Evolutionary conservation across 2,113 vertebrate genomes (phyloP).

Genomic region (Parotia lawesii): DNA sequence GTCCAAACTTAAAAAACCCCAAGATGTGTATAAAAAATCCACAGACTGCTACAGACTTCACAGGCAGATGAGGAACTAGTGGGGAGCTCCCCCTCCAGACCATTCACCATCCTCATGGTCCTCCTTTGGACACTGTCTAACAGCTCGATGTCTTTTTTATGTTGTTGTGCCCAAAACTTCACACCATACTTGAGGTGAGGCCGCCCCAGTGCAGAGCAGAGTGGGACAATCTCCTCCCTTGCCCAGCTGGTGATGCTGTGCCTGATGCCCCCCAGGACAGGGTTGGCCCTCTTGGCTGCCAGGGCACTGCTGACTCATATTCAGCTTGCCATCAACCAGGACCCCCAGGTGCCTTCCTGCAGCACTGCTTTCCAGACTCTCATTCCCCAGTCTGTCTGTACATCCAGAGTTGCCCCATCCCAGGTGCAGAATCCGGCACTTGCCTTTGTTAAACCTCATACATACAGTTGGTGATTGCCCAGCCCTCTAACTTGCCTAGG

Average conservation of each 20-base stretch:
- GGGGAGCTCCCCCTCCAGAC: not conserved
- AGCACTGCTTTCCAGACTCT: not conserved
- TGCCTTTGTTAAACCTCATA: not conserved
- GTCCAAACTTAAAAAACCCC: not conserved
- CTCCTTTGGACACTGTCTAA: not conserved
- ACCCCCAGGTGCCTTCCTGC: not conserved
- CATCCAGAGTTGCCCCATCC: not conserved
- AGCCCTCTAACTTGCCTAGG: not conserved
- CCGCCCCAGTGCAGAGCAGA: fast-evolving
- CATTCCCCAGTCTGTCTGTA: not conserved
- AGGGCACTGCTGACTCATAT: not conserved
- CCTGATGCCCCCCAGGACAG: fast-evolving
- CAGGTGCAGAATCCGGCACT: fast-evolving
- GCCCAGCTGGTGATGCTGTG: fast-evolving
- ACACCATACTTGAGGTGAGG: fast-evolving
- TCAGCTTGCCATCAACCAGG: not conserved
- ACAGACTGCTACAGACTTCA: not conserved
- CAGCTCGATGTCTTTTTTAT: not conserved
- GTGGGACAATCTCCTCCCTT: not conserved
- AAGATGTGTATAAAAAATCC: not conserved
- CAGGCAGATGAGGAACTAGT: fast-evolving
- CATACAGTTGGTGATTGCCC: not conserved
- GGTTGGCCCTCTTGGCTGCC: not conserved
- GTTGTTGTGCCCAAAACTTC: fast-evolving
- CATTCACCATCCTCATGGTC: not conserved